Evolutionary conservation across 2,797 vertebrate genomes (phyloP).

Genomic region (Naso thynnoides): DNA sequence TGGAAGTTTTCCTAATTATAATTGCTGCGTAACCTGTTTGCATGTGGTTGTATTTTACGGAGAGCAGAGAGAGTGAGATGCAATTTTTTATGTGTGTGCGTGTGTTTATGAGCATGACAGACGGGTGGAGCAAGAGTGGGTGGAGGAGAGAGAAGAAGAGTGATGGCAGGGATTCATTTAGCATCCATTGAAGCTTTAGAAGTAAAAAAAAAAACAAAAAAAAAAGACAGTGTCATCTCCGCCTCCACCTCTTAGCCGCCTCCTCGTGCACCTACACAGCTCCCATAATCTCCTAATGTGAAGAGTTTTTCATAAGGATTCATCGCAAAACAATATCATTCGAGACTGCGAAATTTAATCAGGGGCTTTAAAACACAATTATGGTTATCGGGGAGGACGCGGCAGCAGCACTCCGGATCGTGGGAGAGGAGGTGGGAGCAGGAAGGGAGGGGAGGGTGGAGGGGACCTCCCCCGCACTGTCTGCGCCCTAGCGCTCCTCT

Average conservation of each 20-base stretch:
- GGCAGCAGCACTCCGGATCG: background rate
- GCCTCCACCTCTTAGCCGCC: constrained; percentile 47
- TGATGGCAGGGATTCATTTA: constrained; percentile 71
- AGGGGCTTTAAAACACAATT: constrained; percentile 82
- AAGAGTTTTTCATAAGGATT: constrained; percentile 83
- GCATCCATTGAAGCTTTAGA: constrained; percentile 50
- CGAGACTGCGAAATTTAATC: constrained; percentile 82
- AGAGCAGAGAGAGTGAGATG: background rate
- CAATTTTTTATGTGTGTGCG: constrained; percentile 29
- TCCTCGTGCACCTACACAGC: constrained; percentile 51
- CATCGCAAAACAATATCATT: constrained; percentile 83
- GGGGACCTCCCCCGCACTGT: constrained; percentile 71
- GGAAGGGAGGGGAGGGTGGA: background rate
- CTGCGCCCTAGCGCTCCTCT: constrained; percentile 59
- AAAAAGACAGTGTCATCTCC: constrained; percentile 39
- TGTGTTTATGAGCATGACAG: constrained; percentile 29
- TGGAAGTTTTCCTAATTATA: constrained; percentile 17
- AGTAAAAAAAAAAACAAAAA: background rate
- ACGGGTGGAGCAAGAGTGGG: constrained; percentile 56
- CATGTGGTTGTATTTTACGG: constrained; percentile 19
- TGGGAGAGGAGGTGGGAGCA: background rate
- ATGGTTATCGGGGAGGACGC: constrained; percentile 76
- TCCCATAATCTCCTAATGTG: constrained; percentile 64
- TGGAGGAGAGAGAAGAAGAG: constrained; percentile 39
- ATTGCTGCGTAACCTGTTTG: constrained; percentile 14